Evolutionary conservation across 2,113 vertebrate genomes (phyloP).

Genomic region (Otus sunia): DNA sequence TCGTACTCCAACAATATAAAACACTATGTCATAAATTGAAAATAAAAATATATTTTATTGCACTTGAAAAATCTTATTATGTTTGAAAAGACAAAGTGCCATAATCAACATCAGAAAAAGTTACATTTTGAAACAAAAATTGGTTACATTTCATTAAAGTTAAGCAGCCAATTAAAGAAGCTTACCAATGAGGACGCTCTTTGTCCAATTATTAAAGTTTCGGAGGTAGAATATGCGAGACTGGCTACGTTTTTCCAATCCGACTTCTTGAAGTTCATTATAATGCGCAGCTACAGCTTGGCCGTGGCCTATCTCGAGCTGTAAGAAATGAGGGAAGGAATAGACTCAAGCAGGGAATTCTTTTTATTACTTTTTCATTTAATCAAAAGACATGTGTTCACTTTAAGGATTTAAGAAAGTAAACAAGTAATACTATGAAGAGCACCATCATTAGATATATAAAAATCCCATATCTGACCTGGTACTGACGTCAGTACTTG

Average conservation of each 20-base stretch:
- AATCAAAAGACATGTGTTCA: not conserved
- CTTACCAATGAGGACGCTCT: constrained; percentile 94
- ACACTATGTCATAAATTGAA: not conserved
- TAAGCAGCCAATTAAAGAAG: not conserved
- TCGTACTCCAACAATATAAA: not conserved
- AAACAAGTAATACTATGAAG: not conserved
- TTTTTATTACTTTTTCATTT: not conserved
- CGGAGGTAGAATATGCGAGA: constrained; percentile 94
- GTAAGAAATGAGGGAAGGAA: not conserved
- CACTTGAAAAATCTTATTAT: not conserved
- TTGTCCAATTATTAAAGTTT: constrained; percentile 99
- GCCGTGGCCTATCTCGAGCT: constrained; percentile 79
- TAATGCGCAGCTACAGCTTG: constrained; percentile 91
- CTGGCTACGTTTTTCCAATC: constrained; percentile 85
- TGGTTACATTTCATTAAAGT: not conserved
- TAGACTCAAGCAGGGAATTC: not conserved
- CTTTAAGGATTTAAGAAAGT: not conserved
- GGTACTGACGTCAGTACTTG: not conserved
- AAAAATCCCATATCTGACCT: not conserved
- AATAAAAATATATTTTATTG: not conserved
- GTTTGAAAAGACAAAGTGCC: not conserved
- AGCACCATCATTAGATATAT: not conserved
- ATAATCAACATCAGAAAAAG: not conserved
- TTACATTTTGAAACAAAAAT: not conserved
- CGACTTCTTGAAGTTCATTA: constrained; percentile 90